phyloP scores from a whole-genome alignment of 2,113 vertebrate species.

The Tichodroma muraria region DNA sequence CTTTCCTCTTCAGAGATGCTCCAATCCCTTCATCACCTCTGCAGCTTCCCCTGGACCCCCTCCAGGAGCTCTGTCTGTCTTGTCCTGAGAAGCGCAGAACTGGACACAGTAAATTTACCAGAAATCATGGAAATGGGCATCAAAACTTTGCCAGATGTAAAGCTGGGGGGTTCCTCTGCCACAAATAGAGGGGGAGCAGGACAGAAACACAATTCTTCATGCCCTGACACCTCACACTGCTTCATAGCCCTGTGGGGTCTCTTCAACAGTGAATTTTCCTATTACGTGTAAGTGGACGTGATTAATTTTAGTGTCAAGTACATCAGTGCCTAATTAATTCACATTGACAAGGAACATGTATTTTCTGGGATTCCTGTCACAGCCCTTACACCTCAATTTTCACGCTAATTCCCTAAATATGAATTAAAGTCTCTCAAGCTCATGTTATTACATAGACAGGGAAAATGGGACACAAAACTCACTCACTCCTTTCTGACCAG shows the following conservation, averaged over 20 bases:
- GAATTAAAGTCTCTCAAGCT: not conserved
- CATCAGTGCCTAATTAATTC: not conserved
- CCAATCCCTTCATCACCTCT: not conserved
- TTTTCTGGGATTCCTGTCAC: not conserved
- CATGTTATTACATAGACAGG: fast-evolving
- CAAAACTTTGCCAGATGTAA: fast-evolving
- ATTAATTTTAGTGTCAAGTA: not conserved
- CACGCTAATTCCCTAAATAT: not conserved
- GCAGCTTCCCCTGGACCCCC: fast-evolving
- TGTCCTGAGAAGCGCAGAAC: not conserved
- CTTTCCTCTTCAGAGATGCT: not conserved
- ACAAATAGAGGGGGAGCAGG: not conserved
- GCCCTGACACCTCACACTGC: not conserved
- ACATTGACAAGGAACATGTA: not conserved
- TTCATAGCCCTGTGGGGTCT: not conserved
- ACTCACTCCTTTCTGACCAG: not conserved
- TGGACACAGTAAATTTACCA: not conserved
- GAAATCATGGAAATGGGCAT: not conserved
- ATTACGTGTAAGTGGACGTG: not conserved
- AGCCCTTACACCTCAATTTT: not conserved
- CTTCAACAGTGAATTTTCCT: not conserved
- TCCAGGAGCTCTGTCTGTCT: not conserved
- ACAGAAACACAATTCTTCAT: fast-evolving
- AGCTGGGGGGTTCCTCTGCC: not conserved
- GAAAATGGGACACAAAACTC: not conserved